These are phyloP conservation scores for Phocoena phocoena DNA, from an alignment of 2,113 vertebrate genomes.

Conservation along the genomic window DNA sequence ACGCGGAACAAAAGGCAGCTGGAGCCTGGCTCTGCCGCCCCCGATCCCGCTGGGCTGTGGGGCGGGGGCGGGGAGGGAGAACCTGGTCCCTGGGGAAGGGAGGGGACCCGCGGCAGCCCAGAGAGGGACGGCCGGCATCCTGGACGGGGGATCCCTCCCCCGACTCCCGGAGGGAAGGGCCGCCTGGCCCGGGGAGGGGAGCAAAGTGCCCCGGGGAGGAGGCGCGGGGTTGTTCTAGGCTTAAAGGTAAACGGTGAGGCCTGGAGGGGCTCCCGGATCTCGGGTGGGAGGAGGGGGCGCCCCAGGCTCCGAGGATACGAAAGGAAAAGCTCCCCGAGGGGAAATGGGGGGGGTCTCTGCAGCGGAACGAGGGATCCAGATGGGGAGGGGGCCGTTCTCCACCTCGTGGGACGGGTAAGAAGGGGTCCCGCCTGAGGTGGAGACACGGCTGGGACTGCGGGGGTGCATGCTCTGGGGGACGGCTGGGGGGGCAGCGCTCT, in stretches of 20 bases:
- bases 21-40: slow-evolving; percentile 61
- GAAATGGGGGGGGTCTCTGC: not conserved
- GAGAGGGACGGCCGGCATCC: not conserved
- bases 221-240: not conserved
- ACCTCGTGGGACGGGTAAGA: not conserved
- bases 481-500: not conserved
- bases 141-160: not conserved
- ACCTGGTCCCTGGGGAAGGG: not conserved
- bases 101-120: not conserved
- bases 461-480: not conserved
- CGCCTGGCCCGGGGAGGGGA: not conserved
- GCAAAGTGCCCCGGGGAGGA: not conserved
- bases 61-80: not conserved
- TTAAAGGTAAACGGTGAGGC: not conserved
- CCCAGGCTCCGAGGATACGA: not conserved
- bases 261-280: not conserved
- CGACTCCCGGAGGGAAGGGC: not conserved
- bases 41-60: slow-evolving; percentile 58
- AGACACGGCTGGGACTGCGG: not conserved
- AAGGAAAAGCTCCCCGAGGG: not conserved
- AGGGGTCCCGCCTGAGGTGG: not conserved
- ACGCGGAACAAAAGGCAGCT: slow-evolving; percentile 78
- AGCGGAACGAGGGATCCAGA: not conserved
- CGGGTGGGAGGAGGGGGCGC: not conserved
- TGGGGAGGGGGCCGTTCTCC: not conserved